These are phyloP conservation scores for Temnothorax unifasciatus DNA, from an alignment of 2,888 invertebrate genomes.

Conservation along the genomic window DNA sequence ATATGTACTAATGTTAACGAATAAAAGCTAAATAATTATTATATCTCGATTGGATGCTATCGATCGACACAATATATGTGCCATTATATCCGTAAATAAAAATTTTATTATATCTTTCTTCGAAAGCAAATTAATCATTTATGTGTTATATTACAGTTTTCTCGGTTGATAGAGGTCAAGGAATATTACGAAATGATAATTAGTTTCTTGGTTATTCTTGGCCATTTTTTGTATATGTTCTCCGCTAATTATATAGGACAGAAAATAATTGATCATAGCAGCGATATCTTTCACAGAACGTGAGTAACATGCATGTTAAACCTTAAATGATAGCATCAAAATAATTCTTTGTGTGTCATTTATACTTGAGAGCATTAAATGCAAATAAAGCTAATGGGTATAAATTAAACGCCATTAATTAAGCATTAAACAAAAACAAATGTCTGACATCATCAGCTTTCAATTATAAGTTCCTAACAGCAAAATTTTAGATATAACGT, in stretches of 20 bases:
- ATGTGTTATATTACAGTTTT: slow-evolving; percentile 13
- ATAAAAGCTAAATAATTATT: neutral
- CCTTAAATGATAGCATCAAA: neutral
- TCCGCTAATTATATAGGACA: slow-evolving; percentile 33
- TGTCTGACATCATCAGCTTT: neutral
- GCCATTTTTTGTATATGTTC: slow-evolving; percentile 38
- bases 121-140: neutral
- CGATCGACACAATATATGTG: no score
- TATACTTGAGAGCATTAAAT: neutral
- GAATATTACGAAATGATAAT: slow-evolving; percentile 12
- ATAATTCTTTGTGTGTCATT: neutral
- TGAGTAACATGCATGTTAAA: neutral
- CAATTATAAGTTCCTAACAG: neutral
- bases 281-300: slow-evolving; percentile 30
- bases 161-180: neutral
- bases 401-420: neutral
- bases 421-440: neutral
- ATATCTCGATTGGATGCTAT: neutral
- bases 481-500: neutral
- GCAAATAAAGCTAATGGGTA: neutral
- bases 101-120: neutral
- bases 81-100: neutral
- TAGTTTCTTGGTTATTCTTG: neutral
- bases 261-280: slow-evolving; percentile 28
- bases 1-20: neutral